Evolutionary conservation across 2,113 vertebrate genomes (phyloP), one percentile per base, ranked within the genome.

Genomic region (Halichoerus grypus): DNA sequence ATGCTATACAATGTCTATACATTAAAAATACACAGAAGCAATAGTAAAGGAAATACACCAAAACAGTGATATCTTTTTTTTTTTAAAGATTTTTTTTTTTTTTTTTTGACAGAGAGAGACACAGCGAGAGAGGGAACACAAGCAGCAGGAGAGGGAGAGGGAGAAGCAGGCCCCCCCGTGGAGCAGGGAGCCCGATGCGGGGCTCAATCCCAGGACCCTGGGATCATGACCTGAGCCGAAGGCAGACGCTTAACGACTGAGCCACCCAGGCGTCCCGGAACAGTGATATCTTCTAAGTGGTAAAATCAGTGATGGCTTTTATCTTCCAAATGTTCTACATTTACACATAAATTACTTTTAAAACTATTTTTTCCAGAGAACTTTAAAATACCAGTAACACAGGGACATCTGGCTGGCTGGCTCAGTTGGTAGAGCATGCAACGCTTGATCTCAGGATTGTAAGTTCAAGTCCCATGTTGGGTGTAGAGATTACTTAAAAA

Each of bases 351-450:
- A 16, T 59, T 76, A 88, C 36, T 59, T 74, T 88, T 59, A 76
- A 88, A 88, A 74, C 26, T 39, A 36, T 69, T 88, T 88, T 63
- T 88, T 76, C 53, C 87, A 88, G 36, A 88, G 12, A 88, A 59
- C 28, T 88, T 21, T 21, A 88, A 88, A 88, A 31, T 57, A 72
- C 57, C n/a, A 88, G 16, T 88, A 72, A 72, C 11, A 72, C n/a
- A 39, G 15, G 31, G 31, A 19, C n/a, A 72, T 10, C 4, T 39
- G 36, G 67, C 67, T 71, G 19, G 18, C n/a, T 71, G 18, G 69
- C 36, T 72, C 36, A 72, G 69, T 6, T 39, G 19, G 69, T 39
- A 4, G 19, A 22, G 19, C 69, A 36, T 22, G 69, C 36, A 72
- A 72, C 36, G 39, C n/a, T 72, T 72, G 36, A 72, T 39, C n/a